A percentile compares a stretch with the other conserved stretches of the same genome.
Evolutionary conservation across 2,113 vertebrate genomes (phyloP).

Genomic region (Cephalopholis sonnerati): DNA sequence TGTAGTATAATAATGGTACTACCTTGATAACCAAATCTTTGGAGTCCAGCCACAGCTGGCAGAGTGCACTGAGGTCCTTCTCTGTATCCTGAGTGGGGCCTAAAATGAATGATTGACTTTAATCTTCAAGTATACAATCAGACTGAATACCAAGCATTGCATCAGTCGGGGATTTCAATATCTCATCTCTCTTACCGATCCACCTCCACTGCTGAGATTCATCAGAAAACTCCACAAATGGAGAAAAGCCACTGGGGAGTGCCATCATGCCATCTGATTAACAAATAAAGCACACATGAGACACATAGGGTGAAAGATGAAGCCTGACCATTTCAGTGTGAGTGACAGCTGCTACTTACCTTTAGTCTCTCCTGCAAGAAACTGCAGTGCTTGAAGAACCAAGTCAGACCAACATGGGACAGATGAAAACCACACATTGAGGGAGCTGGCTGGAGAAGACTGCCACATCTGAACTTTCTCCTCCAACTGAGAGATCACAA

Average conservation of each 20-base stretch:
- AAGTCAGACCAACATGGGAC: conserved; percentile 95
- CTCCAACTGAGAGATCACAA: conserved; percentile 87
- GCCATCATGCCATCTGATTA: conserved; percentile 84
- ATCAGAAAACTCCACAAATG: conserved; percentile 94
- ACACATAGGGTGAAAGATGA: background rate
- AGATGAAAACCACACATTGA: conserved; percentile 94
- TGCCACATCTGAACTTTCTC: conserved; percentile 96
- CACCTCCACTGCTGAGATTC: conserved; percentile 96
- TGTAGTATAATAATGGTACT: conserved; percentile 3
- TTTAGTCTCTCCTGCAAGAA: conserved; percentile 93
- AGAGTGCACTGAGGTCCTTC: conserved; percentile 93
- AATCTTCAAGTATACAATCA: background rate
- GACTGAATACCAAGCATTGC: background rate
- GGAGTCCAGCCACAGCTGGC: conserved; percentile 96
- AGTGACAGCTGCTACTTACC: conserved; percentile 76
- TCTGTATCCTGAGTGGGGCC: conserved; percentile 92
- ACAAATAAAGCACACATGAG: background rate
- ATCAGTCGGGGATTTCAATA: background rate
- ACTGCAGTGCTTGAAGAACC: conserved; percentile 92
- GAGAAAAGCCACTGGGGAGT: conserved; percentile 90
- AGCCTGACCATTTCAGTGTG: background rate
- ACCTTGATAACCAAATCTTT: conserved; percentile 97
- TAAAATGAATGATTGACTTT: conserved; percentile 62
- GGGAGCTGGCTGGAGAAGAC: conserved; percentile 91
- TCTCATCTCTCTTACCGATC: conserved; percentile 85